Evolutionary conservation across 2,888 invertebrate genomes (phyloP).

Genomic region (Erannis defoliaria): DNA sequence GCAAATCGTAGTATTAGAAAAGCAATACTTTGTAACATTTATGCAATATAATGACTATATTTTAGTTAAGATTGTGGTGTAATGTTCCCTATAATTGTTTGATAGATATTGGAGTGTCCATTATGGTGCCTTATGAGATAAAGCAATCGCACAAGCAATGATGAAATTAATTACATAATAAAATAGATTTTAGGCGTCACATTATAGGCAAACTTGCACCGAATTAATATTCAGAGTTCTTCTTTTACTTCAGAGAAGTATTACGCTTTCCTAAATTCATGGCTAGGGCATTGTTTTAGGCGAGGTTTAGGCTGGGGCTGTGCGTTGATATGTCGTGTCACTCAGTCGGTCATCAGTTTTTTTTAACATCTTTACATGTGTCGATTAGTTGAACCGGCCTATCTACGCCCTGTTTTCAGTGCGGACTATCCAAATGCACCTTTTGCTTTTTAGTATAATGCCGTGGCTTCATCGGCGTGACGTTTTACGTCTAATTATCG

Average conservation of each 20-base stretch:
- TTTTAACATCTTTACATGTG: no score
- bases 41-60: slow-evolving; percentile 10
- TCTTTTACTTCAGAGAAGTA: not conserved
- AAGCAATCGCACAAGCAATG: slow-evolving; percentile 39
- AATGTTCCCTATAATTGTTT: slow-evolving; percentile 27
- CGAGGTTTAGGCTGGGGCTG: no score
- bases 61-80: slow-evolving; percentile 15
- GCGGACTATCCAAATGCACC: no score
- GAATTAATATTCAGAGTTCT: slow-evolving; percentile 3
- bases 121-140: slow-evolving; percentile 54
- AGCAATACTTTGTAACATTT: slow-evolving; percentile 23
- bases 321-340: no score
- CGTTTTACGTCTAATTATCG: no score
- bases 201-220: slow-evolving; percentile 14
- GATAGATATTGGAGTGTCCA: slow-evolving; percentile 41
- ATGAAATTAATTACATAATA: not conserved
- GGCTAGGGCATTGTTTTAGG: no score
- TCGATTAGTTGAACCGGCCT: no score
- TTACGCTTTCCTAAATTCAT: no score
- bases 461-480: no score
- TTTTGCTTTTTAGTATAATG: no score
- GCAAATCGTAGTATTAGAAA: slow-evolving; percentile 23
- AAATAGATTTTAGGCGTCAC: slow-evolving; percentile 4
- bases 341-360: no score
- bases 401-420: no score